These are phyloP conservation scores for Erebia palarica DNA, from an alignment of 2,888 invertebrate species.

Conservation along the genomic window DNA sequence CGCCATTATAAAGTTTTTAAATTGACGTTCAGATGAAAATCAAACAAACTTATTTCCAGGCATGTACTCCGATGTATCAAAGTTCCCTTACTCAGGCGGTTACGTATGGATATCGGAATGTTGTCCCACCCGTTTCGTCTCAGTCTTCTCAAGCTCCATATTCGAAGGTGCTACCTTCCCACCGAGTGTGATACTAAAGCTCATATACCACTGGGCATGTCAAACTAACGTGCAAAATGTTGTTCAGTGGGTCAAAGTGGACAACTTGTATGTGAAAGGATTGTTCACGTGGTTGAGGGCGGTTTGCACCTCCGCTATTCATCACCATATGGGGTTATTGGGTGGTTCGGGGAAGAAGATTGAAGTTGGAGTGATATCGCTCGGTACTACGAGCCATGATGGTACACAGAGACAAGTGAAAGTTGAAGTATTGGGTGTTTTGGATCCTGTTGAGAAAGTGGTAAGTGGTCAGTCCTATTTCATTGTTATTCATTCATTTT, in stretches of 20 bases:
- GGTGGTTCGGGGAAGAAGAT: constrained; percentile 88
- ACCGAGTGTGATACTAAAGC: constrained; percentile 90
- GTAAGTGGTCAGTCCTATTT: constrained; percentile 52
- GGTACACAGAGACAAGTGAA: constrained; percentile 90
- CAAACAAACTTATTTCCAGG: constrained; percentile 66
- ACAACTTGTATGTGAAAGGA: constrained; percentile 80
- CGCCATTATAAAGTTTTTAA: no score
- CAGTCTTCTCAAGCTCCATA: constrained; percentile 93
- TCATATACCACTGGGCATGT: constrained; percentile 95
- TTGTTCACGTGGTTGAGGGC: constrained; percentile 86
- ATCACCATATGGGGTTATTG: constrained; percentile 87
- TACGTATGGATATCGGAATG: constrained; percentile 96
- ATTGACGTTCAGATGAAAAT: no score
- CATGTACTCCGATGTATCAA: constrained; percentile 92
- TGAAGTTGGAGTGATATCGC: constrained; percentile 92
- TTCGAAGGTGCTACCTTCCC: constrained; percentile 94
- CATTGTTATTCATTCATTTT: no score
- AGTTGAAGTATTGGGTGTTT: constrained; percentile 92
- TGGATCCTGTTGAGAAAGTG: constrained; percentile 88
- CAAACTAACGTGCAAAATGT: constrained; percentile 95
- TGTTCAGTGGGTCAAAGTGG: constrained; percentile 92
- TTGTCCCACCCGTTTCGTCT: constrained; percentile 92
- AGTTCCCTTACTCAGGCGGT: constrained; percentile 93
- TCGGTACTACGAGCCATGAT: constrained; percentile 92
- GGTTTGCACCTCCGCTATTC: constrained; percentile 90